Percentiles rank a stretch among this genome's conserved stretches.
Evolutionary conservation across 2,797 vertebrate species (phyloP).

Genomic region (Liasis olivaceus): DNA sequence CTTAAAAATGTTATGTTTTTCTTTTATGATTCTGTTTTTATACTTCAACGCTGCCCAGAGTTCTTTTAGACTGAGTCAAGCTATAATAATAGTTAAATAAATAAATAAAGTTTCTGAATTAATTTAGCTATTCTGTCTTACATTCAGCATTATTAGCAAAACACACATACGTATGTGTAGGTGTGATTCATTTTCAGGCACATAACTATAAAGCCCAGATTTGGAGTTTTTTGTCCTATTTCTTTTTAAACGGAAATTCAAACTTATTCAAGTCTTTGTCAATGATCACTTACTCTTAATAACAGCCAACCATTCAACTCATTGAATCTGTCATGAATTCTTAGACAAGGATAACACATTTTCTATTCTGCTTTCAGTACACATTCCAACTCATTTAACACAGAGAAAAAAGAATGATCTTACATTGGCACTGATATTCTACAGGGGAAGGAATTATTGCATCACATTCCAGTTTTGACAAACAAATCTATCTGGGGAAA

Average conservation of each 20-base stretch:
- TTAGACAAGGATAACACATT: neutral
- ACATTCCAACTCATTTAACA: neutral
- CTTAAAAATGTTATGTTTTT: neutral
- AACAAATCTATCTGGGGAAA: neutral
- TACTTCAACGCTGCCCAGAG: neutral
- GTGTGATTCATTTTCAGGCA: neutral
- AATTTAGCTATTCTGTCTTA: neutral
- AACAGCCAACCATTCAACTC: neutral
- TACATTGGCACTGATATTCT: neutral
- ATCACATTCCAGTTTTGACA: slow-evolving; percentile 8
- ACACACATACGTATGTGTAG: neutral
- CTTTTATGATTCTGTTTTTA: neutral
- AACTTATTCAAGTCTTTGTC: neutral
- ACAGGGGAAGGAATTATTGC: neutral
- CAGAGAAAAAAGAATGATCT: slow-evolving; percentile 15
- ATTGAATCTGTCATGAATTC: neutral
- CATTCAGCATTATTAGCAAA: neutral
- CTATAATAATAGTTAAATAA: neutral
- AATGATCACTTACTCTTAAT: neutral
- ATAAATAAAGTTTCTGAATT: neutral
- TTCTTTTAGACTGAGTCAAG: neutral
- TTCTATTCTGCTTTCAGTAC: neutral
- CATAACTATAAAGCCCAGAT: neutral
- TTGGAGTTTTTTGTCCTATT: neutral
- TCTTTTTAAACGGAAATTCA: neutral